Evolutionary conservation across 1,140 invertebrate genomes (phyloP).

Genomic region (Varroa destructor): DNA sequence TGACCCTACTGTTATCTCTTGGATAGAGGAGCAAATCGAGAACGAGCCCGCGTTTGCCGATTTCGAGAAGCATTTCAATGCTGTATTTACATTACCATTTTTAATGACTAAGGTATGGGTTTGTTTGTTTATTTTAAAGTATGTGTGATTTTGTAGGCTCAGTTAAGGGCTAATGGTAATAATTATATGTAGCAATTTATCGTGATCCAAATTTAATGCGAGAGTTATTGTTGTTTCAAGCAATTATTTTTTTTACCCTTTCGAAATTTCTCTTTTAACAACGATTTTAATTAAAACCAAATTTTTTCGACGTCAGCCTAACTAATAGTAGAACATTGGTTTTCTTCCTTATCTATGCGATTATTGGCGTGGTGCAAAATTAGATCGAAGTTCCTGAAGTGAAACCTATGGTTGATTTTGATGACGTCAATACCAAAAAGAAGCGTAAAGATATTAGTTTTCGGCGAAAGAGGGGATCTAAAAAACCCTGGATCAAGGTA

Average conservation of each 20-base stretch:
- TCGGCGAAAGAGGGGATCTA: constrained; percentile 2
- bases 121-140: neutral
- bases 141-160: no score
- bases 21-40: constrained; percentile 3
- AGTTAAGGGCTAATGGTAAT: no score
- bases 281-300: no score
- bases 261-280: no score
- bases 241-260: no score
- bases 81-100: neutral
- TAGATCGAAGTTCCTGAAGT: neutral
- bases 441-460: constrained; percentile 5
- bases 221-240: no score
- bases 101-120: neutral
- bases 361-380: no score
- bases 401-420: neutral
- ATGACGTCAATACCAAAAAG: neutral
- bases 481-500: constrained; percentile 25
- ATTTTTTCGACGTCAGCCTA: no score
- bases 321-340: no score
- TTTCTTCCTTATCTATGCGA: no score
- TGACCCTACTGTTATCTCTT: neutral
- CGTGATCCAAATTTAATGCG: no score
- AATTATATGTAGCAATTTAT: no score
- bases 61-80: constrained; percentile 19
- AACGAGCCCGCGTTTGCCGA: neutral